These are phyloP conservation scores for Trachelus tabidus DNA, from an alignment of 2,888 invertebrate genomes.

Conservation along the genomic window DNA sequence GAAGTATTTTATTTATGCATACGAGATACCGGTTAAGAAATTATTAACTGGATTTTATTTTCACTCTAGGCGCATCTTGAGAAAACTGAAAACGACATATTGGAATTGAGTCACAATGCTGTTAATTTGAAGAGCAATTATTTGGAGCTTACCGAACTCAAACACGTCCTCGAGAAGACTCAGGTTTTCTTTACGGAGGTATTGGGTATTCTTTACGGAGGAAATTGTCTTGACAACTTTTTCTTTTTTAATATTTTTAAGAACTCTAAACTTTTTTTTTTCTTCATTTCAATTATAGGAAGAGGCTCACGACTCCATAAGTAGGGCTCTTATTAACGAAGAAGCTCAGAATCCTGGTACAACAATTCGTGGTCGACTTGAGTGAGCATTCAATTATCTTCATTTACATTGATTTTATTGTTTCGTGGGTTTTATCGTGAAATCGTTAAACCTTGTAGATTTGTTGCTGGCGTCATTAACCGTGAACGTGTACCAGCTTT, in stretches of 20 bases:
- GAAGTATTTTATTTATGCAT: not conserved
- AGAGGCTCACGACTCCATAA: conserved; percentile 73
- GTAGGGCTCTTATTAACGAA: conserved; percentile 71
- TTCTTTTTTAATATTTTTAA: not conserved
- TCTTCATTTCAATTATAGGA: conserved; percentile 64
- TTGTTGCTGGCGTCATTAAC: conserved; percentile 93
- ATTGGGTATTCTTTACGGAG: conserved; percentile 23
- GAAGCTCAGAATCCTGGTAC: conserved; percentile 57
- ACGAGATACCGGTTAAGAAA: not conserved
- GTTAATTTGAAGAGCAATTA: conserved; percentile 92
- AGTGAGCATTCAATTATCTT: conserved; percentile 53
- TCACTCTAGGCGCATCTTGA: conserved; percentile 84
- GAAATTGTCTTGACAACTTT: not conserved
- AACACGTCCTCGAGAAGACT: conserved; percentile 91
- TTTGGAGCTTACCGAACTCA: conserved; percentile 90
- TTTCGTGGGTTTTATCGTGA: not conserved
- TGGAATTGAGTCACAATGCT: conserved; percentile 93
- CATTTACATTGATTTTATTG: conserved; percentile 1
- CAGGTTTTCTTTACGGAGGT: conserved; percentile 88
- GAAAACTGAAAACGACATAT: conserved; percentile 94
- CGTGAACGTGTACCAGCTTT: conserved; percentile 89
- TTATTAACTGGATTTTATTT: not conserved
- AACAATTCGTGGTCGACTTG: conserved; percentile 61
- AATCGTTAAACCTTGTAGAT: conserved; percentile 67
- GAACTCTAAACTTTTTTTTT: not conserved